These are phyloP conservation scores for Protomyctophum bolini DNA, from an alignment of 2,113 vertebrate genomes.

Conservation along the genomic window DNA sequence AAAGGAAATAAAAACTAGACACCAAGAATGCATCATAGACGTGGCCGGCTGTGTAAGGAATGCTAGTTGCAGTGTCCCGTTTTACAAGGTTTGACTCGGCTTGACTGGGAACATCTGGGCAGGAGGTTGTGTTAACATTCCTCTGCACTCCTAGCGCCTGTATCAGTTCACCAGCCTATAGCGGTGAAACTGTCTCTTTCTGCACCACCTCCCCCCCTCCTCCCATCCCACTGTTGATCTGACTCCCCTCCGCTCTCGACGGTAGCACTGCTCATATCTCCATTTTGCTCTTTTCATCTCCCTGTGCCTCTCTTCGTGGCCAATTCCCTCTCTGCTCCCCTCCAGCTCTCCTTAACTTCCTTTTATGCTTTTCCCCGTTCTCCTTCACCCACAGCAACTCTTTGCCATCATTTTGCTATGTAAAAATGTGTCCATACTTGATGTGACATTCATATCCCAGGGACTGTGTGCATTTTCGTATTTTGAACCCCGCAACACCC, in stretches of 20 bases:
- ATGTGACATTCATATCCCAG: constrained; percentile 54
- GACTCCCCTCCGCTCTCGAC: constrained; percentile 17
- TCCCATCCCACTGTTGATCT: constrained; percentile 13
- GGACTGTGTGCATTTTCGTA: constrained; percentile 1
- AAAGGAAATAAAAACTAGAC: constrained; percentile 41
- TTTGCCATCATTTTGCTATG: constrained; percentile 38
- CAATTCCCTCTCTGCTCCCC: constrained; percentile 2
- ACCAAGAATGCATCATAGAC: constrained; percentile 35
- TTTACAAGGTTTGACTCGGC: constrained; percentile 45
- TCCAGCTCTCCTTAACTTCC: neutral
- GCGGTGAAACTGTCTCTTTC: constrained; percentile 50
- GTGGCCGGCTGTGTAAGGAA: constrained; percentile 49
- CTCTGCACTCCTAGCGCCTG: constrained; percentile 48
- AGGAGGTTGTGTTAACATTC: constrained; percentile 65
- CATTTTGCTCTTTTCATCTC: constrained; percentile 18
- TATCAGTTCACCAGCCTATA: constrained; percentile 56
- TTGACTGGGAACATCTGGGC: constrained; percentile 69
- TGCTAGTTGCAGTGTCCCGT: constrained; percentile 52
- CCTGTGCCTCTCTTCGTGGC: constrained; percentile 10
- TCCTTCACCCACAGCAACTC: neutral
- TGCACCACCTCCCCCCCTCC: constrained; percentile 35
- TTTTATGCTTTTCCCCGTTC: neutral
- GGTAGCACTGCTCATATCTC: constrained; percentile 8
- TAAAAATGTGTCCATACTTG: constrained; percentile 41
- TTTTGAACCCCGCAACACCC: constrained; percentile 34